phyloP scores from a whole-genome alignment of 2,888 invertebrate species.

The Notocelia uddmanniana region DNA sequence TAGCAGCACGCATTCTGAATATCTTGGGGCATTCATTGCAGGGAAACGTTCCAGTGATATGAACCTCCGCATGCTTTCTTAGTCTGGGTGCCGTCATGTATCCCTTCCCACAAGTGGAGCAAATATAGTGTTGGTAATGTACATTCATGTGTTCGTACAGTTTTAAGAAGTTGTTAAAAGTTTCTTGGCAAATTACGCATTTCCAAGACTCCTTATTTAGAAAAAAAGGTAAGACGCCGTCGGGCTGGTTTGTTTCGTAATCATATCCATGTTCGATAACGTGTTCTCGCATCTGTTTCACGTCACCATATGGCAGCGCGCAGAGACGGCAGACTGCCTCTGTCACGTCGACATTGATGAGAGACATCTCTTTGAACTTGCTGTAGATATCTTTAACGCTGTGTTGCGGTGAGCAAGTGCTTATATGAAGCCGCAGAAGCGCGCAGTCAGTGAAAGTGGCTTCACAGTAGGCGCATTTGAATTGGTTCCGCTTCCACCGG shows the following conservation, averaged over 20 bases:
- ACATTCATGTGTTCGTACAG: constrained; percentile 79
- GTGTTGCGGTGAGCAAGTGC: constrained; percentile 64
- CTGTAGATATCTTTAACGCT: constrained; percentile 73
- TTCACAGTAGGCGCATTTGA: constrained; percentile 78
- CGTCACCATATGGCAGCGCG: constrained; percentile 58
- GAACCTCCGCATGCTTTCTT: constrained; percentile 77
- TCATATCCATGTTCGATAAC: constrained; percentile 68
- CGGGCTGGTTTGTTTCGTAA: constrained; percentile 68
- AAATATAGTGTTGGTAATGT: constrained; percentile 80
- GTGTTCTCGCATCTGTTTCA: constrained; percentile 68
- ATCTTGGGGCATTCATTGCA: constrained; percentile 72
- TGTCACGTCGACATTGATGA: constrained; percentile 76
- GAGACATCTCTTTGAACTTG: constrained; percentile 78
- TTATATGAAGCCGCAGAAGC: constrained; percentile 68
- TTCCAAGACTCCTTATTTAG: constrained; percentile 74
- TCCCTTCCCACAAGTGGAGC: constrained; percentile 77
- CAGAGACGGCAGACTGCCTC: constrained; percentile 70
- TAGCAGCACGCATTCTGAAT: constrained; percentile 72
- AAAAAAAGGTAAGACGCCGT: constrained; percentile 74
- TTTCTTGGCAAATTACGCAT: constrained; percentile 70
- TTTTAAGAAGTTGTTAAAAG: constrained; percentile 76
- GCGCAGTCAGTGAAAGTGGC: constrained; percentile 70
- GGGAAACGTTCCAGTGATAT: constrained; percentile 73
- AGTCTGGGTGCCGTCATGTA: constrained; percentile 76
- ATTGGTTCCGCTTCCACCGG: constrained; percentile 76